A percentile compares a stretch with the other conserved stretches of the same genome.
These are phyloP conservation scores for Meloidogyne hapla DNA, from an alignment of 1,140 invertebrate genomes.

Conservation along the genomic window DNA sequence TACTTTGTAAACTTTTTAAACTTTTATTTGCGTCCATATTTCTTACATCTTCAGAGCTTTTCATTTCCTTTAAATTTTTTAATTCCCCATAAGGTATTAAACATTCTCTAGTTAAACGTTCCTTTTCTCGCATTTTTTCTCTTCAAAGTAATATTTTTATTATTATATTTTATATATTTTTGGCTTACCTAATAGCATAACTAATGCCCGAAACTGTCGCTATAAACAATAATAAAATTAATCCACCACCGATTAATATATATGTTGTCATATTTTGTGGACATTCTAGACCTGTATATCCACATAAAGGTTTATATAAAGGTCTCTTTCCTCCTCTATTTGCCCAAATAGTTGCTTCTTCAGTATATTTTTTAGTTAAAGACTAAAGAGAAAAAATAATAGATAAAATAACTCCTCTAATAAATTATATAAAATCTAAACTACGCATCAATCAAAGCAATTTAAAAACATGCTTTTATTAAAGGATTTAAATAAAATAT, in stretches of 20 bases:
- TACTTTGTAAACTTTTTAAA: conserved; percentile 49
- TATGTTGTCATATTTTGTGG: conserved; percentile 26
- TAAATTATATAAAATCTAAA: too few species aligned
- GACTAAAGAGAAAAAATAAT: conserved; percentile 11
- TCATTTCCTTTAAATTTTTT: conserved; percentile 19
- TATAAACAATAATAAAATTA: conserved; percentile 28
- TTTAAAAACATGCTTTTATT: not conserved
- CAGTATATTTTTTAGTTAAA: conserved; percentile 23
- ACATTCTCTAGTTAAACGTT: conserved; percentile 37
- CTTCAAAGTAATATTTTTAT: conserved; percentile 25
- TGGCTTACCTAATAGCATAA: conserved; percentile 25
- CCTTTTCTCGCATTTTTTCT: conserved; percentile 39
- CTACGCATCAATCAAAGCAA: conserved; percentile 15
- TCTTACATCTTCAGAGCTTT: conserved; percentile 3
- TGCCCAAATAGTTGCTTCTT: conserved; percentile 40
- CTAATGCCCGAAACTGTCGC: conserved; percentile 24
- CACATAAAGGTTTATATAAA: conserved; percentile 40
- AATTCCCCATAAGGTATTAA: conserved; percentile 38
- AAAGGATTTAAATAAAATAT: conserved; percentile 20
- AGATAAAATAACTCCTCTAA: too few species aligned
- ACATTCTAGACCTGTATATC: conserved; percentile 42
- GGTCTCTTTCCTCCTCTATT: conserved; percentile 31
- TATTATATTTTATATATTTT: not conserved
- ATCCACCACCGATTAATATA: conserved; percentile 30
- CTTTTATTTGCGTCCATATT: conserved; percentile 40